Evolutionary conservation across 2,888 invertebrate genomes (phyloP).

Genomic region (Deilephila elpenor): DNA sequence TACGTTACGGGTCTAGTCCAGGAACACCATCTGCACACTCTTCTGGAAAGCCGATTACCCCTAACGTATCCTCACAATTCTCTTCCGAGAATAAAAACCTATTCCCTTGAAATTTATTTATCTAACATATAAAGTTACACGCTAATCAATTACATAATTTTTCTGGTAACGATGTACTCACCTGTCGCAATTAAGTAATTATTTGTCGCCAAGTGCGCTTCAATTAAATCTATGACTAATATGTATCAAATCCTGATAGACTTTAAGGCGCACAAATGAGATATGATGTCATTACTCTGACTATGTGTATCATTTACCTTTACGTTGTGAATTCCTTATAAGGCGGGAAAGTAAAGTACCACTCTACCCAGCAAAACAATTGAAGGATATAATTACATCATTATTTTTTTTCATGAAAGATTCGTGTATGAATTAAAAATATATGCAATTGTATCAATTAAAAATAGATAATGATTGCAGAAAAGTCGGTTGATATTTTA

Average conservation of each 20-base stretch:
- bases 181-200: neutral
- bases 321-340: constrained; percentile 44
- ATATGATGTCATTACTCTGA: constrained; percentile 50
- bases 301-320: constrained; percentile 36
- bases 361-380: neutral
- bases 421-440: neutral
- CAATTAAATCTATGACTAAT: constrained; percentile 12
- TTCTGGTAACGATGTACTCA: neutral
- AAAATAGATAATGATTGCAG: constrained; percentile 22
- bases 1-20: no score
- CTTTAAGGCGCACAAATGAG: constrained; percentile 34
- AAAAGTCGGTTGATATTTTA: constrained; percentile 41
- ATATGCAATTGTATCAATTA: constrained; percentile 20
- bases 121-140: no score
- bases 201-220: neutral
- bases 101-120: no score
- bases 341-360: constrained; percentile 46
- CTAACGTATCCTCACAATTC: no score
- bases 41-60: no score
- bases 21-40: no score
- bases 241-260: constrained; percentile 31
- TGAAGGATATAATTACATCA: neutral
- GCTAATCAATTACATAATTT: no score
- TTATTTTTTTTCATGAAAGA: neutral
- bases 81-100: no score